Base-by-base conservation (phyloP, 2,888 invertebrate species). In the Pollenia angustigena region DNA sequence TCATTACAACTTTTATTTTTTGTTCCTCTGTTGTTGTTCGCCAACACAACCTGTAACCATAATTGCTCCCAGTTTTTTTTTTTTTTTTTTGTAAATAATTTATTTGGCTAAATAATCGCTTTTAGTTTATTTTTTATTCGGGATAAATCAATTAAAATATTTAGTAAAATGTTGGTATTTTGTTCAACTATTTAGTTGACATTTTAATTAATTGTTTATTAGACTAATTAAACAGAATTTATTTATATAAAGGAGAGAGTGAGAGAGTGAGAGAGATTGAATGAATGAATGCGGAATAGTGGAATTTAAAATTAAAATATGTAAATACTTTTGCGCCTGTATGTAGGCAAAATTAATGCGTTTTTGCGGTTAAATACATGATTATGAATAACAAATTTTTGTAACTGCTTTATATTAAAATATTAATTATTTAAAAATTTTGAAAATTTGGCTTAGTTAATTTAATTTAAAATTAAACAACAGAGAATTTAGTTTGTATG, bases 161-260 rank as follows among this genome's bases (percentile, higher is more conserved):
- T 66, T 56, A 52, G 64, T 42, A 56, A 66, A 48, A 40, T 56
- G 54, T 14, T 32, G 44, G 23, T 58, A 58, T 78, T 46, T 66
- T 62, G 14, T 16, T 46, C 52, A 68, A 40, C 32, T 74, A 54
- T 85, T 80, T 68, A 18, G 72, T 66, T 80, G 68, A 75, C 74
- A 75, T 74, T 80, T 85, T 80, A 85, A 85, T 72, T 85, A 85
- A 69, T 80, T 80, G 79, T 68, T 80, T 58, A 74, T 85, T 80
- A 74, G 60, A 48, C 79, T 80, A 85, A 85, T 85, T 79, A 69
- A 84, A 23, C 66, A 42, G 14, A 50, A n/a, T 23, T 62, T 82
- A 58, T 69, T 46, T 71, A 64, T 16, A 11, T 40, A 18, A 44
- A 8, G 8, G 54, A 7, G 44, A 40, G 18, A 44, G 6, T 12